Conservation (phyloP, 2,113 vertebrate genomes). For the Poeciliopsis turrubarensis region DNA sequence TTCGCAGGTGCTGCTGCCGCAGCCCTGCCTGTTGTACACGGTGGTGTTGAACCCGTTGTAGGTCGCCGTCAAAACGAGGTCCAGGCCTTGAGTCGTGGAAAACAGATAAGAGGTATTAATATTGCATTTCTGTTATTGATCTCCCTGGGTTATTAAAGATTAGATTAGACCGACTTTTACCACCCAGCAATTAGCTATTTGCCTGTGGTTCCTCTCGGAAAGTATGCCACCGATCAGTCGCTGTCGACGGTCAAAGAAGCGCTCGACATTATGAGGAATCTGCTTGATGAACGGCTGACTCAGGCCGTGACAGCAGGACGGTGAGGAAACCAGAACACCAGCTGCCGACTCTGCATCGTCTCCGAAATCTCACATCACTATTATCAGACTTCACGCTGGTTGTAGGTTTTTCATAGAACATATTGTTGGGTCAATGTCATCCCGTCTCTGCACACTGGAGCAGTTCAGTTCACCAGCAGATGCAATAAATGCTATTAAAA, state of each 20-base stretch:
- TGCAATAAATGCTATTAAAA: no score
- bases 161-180: conserved; percentile 7
- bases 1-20: conserved; percentile 91
- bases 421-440: no score
- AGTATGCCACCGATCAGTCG: not conserved
- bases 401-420: no score
- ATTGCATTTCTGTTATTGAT: not conserved
- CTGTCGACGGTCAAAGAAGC: not conserved
- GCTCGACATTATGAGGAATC: no score
- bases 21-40: conserved; percentile 84
- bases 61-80: conserved; percentile 70
- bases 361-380: no score
- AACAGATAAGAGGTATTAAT: conserved; percentile 33
- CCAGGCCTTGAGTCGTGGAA: conserved; percentile 53
- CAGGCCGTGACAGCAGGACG: no score
- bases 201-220: not conserved
- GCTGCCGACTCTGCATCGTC: no score
- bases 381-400: no score
- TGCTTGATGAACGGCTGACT: not conserved
- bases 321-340: no score
- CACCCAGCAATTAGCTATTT: not conserved
- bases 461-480: not conserved
- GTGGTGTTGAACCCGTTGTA: conserved; percentile 79
- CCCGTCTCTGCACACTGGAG: not conserved
- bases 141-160: conserved; percentile 1